These are phyloP conservation scores for Unio delphinus DNA, from an alignment of 2,888 invertebrate genomes.

Conservation along the genomic window DNA sequence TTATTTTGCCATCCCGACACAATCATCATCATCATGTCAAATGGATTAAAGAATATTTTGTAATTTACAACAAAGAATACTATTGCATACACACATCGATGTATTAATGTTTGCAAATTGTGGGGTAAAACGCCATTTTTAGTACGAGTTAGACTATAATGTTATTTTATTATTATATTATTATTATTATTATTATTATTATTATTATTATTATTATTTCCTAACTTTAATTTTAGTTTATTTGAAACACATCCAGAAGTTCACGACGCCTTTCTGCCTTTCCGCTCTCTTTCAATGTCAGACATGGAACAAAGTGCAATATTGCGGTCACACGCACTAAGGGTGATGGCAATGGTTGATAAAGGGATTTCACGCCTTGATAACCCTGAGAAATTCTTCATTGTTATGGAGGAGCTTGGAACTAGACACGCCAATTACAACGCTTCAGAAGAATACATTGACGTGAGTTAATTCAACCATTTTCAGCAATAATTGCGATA, in stretches of 20 bases:
- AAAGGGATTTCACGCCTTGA: slow-evolving; percentile 74
- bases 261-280: slow-evolving; percentile 74
- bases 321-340: slow-evolving; percentile 74
- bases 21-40: no score
- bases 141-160: no score
- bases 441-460: slow-evolving; percentile 74
- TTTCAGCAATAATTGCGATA: no score
- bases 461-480: slow-evolving; percentile 69
- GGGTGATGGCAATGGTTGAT: slow-evolving; percentile 75
- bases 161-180: no score
- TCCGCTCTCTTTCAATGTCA: slow-evolving; percentile 72
- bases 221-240: slow-evolving; percentile 67
- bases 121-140: no score
- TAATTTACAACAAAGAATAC: no score
- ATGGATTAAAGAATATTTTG: no score
- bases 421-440: slow-evolving; percentile 73
- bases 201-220: not conserved
- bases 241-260: slow-evolving; percentile 76
- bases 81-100: no score
- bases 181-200: not conserved
- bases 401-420: slow-evolving; percentile 73
- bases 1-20: no score
- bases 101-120: no score
- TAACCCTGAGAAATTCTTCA: slow-evolving; percentile 73
- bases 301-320: slow-evolving; percentile 74